Base-by-base conservation (phyloP, 2,797 vertebrate genomes). In the Acanthiza pusilla region DNA sequence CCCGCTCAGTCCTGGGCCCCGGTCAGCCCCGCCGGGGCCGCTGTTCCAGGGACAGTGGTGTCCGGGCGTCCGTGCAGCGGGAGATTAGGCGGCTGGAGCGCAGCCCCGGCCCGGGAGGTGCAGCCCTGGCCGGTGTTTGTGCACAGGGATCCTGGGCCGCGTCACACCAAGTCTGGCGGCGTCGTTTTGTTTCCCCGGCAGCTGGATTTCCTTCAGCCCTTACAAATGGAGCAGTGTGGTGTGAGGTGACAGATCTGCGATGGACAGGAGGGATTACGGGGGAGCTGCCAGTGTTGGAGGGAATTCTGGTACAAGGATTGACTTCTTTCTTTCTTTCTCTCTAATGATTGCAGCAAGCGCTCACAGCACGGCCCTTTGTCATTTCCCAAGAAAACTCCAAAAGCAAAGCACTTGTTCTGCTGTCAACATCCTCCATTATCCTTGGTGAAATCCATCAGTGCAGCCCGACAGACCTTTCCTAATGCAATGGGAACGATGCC, bases 401-500 rank as follows among this genome's bases (percentile, higher is more conserved):
- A 34, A 30, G 26, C 42, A 29, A 47, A 15, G 6, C 21, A 3
- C 25, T 45, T 3, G 8, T 32, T 57, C 21, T 2, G 0, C 66
- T 50, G 48, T 57, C 72, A 21, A 0, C 26, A 0, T 10, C 30
- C 43, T 67, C 7, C 3, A 2, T 15, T 32, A 2, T 10, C 53
- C 38, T 1, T 32, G 11, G 10, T 18, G 73, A 22, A 21, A 7
- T 5, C 48, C 19, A 10, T 9, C 34, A 9, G 74, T 10, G 48
- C 53, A 9, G 42, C 94, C 74, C 67, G 75, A 34, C 60, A 63
- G 74, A 29, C 8, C 72, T 82, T 57, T 72, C 73, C 87, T 26
- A 29, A 61, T 13, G 93, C 94, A 14, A 54, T 94, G 97, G 97
- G 95, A 94, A 88, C 83, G 76, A 73, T 97, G 96, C 95, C 97